phyloP scores from a whole-genome alignment of 1,140 invertebrate genomes.

The Nymphalis io region DNA sequence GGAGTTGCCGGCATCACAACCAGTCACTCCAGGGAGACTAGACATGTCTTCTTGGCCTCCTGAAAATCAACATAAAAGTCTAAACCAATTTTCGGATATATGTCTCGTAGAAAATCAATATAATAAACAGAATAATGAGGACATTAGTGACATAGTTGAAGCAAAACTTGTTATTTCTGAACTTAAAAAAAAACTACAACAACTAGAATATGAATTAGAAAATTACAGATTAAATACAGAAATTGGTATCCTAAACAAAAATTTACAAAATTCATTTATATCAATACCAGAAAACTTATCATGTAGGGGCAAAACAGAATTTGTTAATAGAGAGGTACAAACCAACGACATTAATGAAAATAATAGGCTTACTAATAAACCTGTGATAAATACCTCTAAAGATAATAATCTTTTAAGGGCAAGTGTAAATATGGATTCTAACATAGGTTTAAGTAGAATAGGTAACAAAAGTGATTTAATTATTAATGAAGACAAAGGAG shows the following conservation, averaged over 20 bases:
- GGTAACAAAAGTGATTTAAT: slow-evolving; percentile 54
- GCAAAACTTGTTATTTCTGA: slow-evolving; percentile 68
- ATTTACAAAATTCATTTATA: slow-evolving; percentile 75
- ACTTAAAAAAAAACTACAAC: slow-evolving; percentile 73
- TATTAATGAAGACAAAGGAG: slow-evolving; percentile 50
- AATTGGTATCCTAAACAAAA: slow-evolving; percentile 79
- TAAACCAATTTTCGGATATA: slow-evolving; percentile 23
- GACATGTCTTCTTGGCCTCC: slow-evolving; percentile 75
- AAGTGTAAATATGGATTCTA: slow-evolving; percentile 73
- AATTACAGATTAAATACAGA: slow-evolving; percentile 80
- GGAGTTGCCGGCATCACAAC: slow-evolving; percentile 84
- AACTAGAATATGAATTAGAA: slow-evolving; percentile 80
- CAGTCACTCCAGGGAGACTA: slow-evolving; percentile 85
- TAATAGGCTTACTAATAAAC: slow-evolving; percentile 54
- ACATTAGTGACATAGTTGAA: slow-evolving; percentile 68
- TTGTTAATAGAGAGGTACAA: slow-evolving; percentile 62
- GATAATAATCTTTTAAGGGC: slow-evolving; percentile 59
- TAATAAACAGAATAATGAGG: slow-evolving; percentile 66
- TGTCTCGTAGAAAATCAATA: slow-evolving; percentile 45
- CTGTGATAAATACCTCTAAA: slow-evolving; percentile 72
- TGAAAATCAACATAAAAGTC: slow-evolving; percentile 42
- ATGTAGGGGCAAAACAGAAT: slow-evolving; percentile 47
- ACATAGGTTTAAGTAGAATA: slow-evolving; percentile 74
- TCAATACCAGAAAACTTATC: slow-evolving; percentile 61
- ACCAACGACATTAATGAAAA: slow-evolving; percentile 51